Percentiles rank a stretch among this genome's conserved stretches.
These are phyloP conservation scores for Labeo calbasu DNA, from an alignment of 2,797 vertebrate genomes.

Conservation along the genomic window DNA sequence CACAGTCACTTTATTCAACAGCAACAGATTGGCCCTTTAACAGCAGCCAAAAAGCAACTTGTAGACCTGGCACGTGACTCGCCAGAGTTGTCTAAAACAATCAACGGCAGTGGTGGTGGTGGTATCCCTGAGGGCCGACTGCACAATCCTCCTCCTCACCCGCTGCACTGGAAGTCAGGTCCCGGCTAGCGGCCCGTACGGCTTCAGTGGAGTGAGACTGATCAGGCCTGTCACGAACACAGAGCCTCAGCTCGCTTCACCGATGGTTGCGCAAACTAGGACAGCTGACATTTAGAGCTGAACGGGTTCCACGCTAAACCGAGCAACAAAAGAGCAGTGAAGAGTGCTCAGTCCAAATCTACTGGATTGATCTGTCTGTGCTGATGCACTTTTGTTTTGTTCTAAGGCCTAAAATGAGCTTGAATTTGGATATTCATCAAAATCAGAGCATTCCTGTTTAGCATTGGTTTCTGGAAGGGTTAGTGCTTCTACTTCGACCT, in stretches of 20 bases:
- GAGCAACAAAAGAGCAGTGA: conserved; percentile 27
- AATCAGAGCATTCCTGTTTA: neutral
- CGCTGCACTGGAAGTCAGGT: conserved; percentile 57
- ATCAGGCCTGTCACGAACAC: conserved; percentile 68
- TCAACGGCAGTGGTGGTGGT: conserved; percentile 50
- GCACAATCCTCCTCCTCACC: conserved; percentile 17
- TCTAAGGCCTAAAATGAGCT: neutral
- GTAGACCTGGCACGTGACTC: conserved; percentile 32
- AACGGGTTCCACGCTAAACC: conserved; percentile 41
- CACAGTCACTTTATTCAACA: neutral
- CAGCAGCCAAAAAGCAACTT: conserved; percentile 22
- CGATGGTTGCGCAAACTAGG: conserved; percentile 58
- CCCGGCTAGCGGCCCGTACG: conserved; percentile 67
- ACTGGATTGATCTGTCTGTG: neutral
- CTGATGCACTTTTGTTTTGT: neutral
- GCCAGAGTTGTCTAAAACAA: conserved; percentile 56
- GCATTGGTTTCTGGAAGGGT: neutral
- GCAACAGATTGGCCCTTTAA: conserved; percentile 2
- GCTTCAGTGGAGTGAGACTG: conserved; percentile 71
- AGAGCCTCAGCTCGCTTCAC: conserved; percentile 57
- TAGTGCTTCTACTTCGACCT: neutral
- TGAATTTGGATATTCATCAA: neutral
- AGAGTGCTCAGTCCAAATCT: conserved; percentile 15
- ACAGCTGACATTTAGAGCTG: conserved; percentile 64
- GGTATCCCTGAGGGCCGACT: conserved; percentile 13